Evolutionary conservation across 2,113 vertebrate species (phyloP), one percentile per base, ranked within the genome.

Genomic region (Lepisosteus osseus): DNA sequence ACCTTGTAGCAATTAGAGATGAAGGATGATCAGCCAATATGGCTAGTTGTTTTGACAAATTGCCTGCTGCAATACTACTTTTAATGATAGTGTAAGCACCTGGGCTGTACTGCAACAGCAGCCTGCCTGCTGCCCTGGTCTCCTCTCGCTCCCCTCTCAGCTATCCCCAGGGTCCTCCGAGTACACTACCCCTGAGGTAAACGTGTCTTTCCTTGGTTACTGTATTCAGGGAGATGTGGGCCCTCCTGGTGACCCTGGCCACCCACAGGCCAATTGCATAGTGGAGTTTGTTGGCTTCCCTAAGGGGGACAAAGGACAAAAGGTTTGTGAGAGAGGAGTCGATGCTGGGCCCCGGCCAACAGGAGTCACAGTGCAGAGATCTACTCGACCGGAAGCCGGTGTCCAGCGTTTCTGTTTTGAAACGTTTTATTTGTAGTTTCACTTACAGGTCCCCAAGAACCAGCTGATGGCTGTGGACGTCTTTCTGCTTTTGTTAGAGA

Each of bases 271-370:
- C 79, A 94, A 90, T 74, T 93, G 91, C 72, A 85, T 91, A 72
- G 86, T 92, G 77, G 94, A 96, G 84, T 94, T 95, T 86, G 88
- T 94, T 87, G 94, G 93, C 75, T 91, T 93, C 79, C 89, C 94
- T 74, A 95, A 98, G 90, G 95, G 94, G 66, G 89, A 94, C 78
- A 93, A 92, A 91, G 95, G 95, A 89, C 84, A 82, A 72, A 88
- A 95, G 92, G 96, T 96, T 87, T 88, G 88, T 87, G 76, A 78
- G 63, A 29, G 66, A 61, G 17, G 47, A 9, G 0, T 4, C 13
- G 71, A 57, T 65, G 69, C 59, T 51, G 72, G 59, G 74, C 74
- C 72, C 67, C 55, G 15, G 45, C 54, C 64, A 67, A 4, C 61
- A 9, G 1, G 51, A 41, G 17, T 5, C 47, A 5, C 5, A 1